Percentiles rank a stretch among this genome's conserved stretches.
These are phyloP conservation scores for Lomographa bimaculata DNA, from an alignment of 2,888 invertebrate genomes.

Conservation along the genomic window DNA sequence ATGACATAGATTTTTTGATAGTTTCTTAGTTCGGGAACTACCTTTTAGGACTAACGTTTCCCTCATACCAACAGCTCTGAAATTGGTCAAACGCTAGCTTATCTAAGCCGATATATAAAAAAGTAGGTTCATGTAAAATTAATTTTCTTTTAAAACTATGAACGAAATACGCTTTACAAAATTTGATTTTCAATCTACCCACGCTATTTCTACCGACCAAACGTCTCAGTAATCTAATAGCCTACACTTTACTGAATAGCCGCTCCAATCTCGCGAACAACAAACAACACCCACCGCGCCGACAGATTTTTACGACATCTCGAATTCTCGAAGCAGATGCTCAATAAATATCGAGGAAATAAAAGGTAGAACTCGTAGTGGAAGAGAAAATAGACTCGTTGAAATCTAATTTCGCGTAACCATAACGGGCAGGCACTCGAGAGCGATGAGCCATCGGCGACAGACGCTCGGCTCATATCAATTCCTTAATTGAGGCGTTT, in stretches of 20 bases:
- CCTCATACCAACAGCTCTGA: too few relatives aligned
- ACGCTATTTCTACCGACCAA: background rate
- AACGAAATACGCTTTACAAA: too few relatives aligned
- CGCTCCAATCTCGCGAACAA: conserved; percentile 20
- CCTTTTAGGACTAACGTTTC: too few relatives aligned
- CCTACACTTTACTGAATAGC: conserved; percentile 5
- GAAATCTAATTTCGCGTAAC: conserved; percentile 84
- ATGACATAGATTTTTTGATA: too few relatives aligned
- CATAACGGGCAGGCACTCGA: conserved; percentile 76
- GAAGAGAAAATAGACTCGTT: conserved; percentile 77
- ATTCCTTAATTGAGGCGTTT: conserved; percentile 76
- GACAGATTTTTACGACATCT: conserved; percentile 39
- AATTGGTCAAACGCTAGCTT: too few relatives aligned
- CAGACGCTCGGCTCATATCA: conserved; percentile 78
- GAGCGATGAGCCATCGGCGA: conserved; percentile 77
- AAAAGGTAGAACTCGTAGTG: conserved; percentile 63
- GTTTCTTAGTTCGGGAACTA: too few relatives aligned
- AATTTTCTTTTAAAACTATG: too few relatives aligned
- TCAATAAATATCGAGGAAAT: conserved; percentile 65
- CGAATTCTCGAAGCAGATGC: conserved; percentile 39
- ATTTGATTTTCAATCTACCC: conserved; percentile 1
- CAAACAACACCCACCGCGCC: conserved; percentile 25
- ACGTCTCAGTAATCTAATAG: conserved; percentile 3
- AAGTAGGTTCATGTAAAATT: too few relatives aligned
- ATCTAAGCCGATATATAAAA: too few relatives aligned